phyloP scores from a whole-genome alignment of 2,797 vertebrate genomes.

The Argya squamiceps region DNA sequence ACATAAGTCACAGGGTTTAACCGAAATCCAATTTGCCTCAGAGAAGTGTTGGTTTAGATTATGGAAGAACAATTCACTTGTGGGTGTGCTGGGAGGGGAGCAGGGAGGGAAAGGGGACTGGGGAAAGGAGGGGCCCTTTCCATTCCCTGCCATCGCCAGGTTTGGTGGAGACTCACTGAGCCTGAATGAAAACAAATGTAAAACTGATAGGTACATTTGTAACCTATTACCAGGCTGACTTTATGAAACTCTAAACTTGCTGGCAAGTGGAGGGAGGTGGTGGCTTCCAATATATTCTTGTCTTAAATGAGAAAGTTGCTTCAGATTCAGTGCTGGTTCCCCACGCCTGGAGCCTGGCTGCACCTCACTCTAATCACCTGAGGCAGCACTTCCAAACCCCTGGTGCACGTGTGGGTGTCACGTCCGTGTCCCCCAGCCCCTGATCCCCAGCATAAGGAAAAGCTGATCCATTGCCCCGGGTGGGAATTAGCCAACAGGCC shows the following conservation, averaged over 20 bases:
- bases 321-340: neutral
- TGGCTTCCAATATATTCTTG: constrained; percentile 52
- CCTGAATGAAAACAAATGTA: constrained; percentile 68
- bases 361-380: neutral
- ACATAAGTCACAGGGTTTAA: constrained; percentile 55
- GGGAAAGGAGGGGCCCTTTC: neutral
- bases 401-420: neutral
- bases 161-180: constrained; percentile 15
- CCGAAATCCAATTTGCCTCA: constrained; percentile 25
- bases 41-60: constrained; percentile 57
- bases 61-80: constrained; percentile 46
- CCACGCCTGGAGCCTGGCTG: neutral
- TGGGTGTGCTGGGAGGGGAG: constrained; percentile 1
- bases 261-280: constrained; percentile 18
- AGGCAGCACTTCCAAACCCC: neutral
- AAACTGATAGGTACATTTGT: constrained; percentile 70
- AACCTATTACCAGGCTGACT: constrained; percentile 62
- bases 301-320: constrained; percentile 27
- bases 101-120: neutral
- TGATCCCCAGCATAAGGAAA: neutral
- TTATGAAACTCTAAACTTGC: constrained; percentile 63
- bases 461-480: neutral
- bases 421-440: too few species aligned
- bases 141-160: neutral
- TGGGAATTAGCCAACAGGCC: neutral